Evolutionary conservation across 2,797 vertebrate genomes (phyloP).

Genomic region (Eospalax fontanierii): DNA sequence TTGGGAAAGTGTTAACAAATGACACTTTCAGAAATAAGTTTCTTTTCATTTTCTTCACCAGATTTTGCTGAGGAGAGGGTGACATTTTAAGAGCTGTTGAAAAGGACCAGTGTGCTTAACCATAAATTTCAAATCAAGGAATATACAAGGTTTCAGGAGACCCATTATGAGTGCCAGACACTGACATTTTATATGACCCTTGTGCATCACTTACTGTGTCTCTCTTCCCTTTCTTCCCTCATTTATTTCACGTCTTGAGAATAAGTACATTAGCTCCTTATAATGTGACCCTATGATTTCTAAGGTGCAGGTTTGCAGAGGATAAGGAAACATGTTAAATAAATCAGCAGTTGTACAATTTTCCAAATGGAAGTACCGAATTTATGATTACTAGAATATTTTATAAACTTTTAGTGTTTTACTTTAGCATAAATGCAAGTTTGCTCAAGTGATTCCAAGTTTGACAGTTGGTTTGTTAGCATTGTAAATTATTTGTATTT

Average conservation of each 20-base stretch:
- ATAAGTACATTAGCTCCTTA: not conserved
- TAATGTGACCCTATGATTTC: not conserved
- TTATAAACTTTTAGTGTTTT: not conserved
- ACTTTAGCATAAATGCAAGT: not conserved
- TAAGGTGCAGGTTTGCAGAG: not conserved
- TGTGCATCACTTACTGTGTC: not conserved
- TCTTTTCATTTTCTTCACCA: constrained; percentile 75
- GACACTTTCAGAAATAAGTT: constrained; percentile 75
- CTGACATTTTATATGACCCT: too few relatives aligned
- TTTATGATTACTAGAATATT: not conserved
- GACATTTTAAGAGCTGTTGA: constrained; percentile 73
- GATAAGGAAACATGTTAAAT: not conserved
- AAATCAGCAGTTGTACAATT: not conserved
- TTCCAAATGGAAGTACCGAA: not conserved
- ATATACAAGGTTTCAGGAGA: not conserved
- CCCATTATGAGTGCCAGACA: not conserved
- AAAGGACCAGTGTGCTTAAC: not conserved
- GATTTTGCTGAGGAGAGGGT: constrained; percentile 64
- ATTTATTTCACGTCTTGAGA: not conserved
- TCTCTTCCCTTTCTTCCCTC: not conserved
- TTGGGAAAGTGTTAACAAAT: constrained; percentile 75
- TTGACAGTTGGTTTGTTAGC: not conserved
- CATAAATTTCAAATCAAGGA: constrained; percentile 24
- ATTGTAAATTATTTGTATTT: constrained; percentile 19
- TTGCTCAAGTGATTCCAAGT: not conserved